These are phyloP conservation scores for Hydra vulgaris DNA, from an alignment of 30 jellyfish, hydroid and myxozoan genomes.

Conservation along the genomic window DNA sequence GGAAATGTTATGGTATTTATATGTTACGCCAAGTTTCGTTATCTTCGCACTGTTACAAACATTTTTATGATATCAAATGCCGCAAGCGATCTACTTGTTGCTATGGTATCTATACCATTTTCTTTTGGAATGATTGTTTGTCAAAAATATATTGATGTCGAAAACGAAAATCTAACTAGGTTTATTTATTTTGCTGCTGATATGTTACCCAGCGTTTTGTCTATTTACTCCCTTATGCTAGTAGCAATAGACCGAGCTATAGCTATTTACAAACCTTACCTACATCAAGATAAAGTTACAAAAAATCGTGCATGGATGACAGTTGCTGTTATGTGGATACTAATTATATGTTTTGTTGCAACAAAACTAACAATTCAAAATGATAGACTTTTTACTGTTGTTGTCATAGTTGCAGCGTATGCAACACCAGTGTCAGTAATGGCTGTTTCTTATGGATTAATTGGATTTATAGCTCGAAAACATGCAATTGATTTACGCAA, in stretches of 20 bases:
- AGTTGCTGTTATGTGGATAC: constrained; percentile 41
- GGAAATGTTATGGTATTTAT: constrained; percentile 63
- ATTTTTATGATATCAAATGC: constrained; percentile 47
- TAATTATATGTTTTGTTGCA: background rate
- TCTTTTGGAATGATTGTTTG: constrained; percentile 62
- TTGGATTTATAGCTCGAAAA: constrained; percentile 64
- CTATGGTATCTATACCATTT: constrained; percentile 49
- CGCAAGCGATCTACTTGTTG: constrained; percentile 56
- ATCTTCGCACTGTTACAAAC: constrained; percentile 51
- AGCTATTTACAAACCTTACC: constrained; percentile 71
- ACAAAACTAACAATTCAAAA: background rate
- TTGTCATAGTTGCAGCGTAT: constrained; percentile 36
- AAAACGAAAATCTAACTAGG: background rate
- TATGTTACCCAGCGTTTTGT: constrained; percentile 43
- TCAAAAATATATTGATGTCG: constrained; percentile 35
- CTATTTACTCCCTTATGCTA: constrained; percentile 50
- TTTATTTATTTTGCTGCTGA: constrained; percentile 35
- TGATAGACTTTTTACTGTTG: constrained; percentile 10
- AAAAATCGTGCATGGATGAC: constrained; percentile 28
- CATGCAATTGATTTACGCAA: constrained; percentile 34
- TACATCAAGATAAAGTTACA: constrained; percentile 45
- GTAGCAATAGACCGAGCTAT: constrained; percentile 76
- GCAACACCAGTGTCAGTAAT: constrained; percentile 49
- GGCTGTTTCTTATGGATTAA: constrained; percentile 48
- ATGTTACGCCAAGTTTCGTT: constrained; percentile 40